Conservation (phyloP, 2,113 vertebrate genomes). For the Myotis davidii region DNA sequence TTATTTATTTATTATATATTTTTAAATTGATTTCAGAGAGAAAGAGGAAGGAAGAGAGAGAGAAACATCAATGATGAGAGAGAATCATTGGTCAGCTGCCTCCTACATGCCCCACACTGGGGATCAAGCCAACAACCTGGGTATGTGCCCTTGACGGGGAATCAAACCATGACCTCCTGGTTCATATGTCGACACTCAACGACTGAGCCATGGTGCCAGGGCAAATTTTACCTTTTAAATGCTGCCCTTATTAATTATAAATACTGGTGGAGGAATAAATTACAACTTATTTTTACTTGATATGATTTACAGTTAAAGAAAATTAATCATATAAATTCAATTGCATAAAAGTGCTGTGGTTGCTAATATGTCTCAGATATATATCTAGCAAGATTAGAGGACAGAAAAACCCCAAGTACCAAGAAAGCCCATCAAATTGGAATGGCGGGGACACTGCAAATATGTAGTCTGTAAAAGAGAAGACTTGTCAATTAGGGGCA, state of each 20-base stretch:
- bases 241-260: background rate
- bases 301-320: constrained; percentile 15
- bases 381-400: background rate
- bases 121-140: too few species aligned
- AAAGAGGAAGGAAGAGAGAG: too few species aligned
- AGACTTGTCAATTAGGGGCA: background rate
- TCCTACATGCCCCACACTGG: too few species aligned
- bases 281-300: background rate
- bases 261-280: background rate
- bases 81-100: too few species aligned
- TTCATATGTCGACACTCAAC: too few species aligned
- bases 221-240: background rate
- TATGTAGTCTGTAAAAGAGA: background rate
- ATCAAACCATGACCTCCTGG: too few species aligned
- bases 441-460: background rate
- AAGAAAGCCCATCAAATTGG: background rate
- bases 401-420: background rate
- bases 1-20: too few species aligned
- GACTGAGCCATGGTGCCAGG: too few species aligned
- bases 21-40: too few species aligned
- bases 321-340: background rate
- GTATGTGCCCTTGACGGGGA: too few species aligned
- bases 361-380: background rate
- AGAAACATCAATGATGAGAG: too few species aligned
- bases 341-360: background rate